Base-by-base conservation (phyloP, 2,797 vertebrate species). In the Avahi laniger region DNA sequence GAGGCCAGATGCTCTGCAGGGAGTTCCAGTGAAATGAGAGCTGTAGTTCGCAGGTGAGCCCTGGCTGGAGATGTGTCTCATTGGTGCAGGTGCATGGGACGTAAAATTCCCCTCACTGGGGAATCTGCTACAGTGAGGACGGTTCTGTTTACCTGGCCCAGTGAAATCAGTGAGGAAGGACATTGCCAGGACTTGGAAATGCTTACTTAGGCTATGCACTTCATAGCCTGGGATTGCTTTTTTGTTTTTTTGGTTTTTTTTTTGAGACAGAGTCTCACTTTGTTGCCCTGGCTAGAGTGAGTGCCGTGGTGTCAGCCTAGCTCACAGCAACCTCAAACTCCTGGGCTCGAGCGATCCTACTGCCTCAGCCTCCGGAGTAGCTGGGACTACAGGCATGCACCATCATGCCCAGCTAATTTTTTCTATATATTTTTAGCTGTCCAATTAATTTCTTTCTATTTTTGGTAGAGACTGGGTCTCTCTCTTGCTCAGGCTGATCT, bases 1-100 rank as follows among this genome's bases (percentile, higher is more conserved):
- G 38, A 94, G 75, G 79, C 91, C 89, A 87, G 46, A 46, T 84
- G 82, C 85, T 93, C 82, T 69, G 14, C 35, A 70, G 69, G 78
- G 85, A 70, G 20, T 63, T 84, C 48, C 38, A 18, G 20, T 76
- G 85, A 85, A 87, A 54, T 33, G n/a, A n/a, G 65, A 76, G 26
- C 15, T 73, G 4, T 0, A 4, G 28, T 86, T 43, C 9, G 59
- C 65, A 80, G 48, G 35, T 65, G 48, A 24, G 30, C 35, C 50
- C 54, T 54, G 54, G 22, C 33, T 89, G 78, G 72, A 84, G 52
- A 54, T 41, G 24, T 35, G 52, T 38, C 46, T 89, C 52, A 26
- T 6, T 57, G 33, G 82, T 75, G 38, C 59, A 80, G 50, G 73
- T 91, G 7, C 26, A 46, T 1, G 7, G 46, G 41, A 89, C 81